Conservation (phyloP, 2,113 vertebrate species). For the Cinclus cinclus region DNA sequence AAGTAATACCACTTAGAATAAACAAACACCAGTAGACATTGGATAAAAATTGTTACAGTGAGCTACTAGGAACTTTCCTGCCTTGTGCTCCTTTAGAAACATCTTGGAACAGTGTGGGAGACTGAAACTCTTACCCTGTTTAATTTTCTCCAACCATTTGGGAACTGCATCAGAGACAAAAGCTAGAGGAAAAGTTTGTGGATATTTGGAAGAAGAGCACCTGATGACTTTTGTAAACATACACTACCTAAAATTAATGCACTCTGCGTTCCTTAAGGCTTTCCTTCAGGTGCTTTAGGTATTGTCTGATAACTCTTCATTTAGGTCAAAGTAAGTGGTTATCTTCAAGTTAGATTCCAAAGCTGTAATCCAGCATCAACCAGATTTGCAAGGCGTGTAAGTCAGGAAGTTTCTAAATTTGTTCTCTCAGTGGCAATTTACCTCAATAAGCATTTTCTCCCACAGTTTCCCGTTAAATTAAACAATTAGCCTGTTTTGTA, state of each 20-base stretch:
- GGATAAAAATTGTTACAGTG: slow-evolving; percentile 22
- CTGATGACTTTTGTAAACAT: neutral
- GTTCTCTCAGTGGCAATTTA: slow-evolving; percentile 7
- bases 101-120: neutral
- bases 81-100: neutral
- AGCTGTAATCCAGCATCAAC: neutral
- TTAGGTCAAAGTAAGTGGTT: neutral
- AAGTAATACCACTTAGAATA: slow-evolving; percentile 53
- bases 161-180: slow-evolving; percentile 7
- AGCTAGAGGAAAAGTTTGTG: neutral
- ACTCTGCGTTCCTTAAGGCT: neutral
- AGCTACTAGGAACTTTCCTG: slow-evolving; percentile 48
- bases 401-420: neutral
- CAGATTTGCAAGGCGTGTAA: slow-evolving; percentile 23
- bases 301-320: neutral
- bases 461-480: slow-evolving; percentile 13
- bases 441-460: neutral
- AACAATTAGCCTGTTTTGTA: slow-evolving; percentile 5
- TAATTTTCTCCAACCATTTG: slow-evolving; percentile 18
- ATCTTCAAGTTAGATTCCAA: neutral
- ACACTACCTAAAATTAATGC: neutral
- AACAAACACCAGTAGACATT: slow-evolving; percentile 48
- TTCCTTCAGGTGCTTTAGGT: neutral
- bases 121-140: slow-evolving; percentile 29
- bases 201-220: slow-evolving; percentile 3